A percentile compares a stretch with the other conserved stretches of the same genome.
Evolutionary conservation across 2,888 invertebrate species (phyloP).

Genomic region (Heliconius erato): DNA sequence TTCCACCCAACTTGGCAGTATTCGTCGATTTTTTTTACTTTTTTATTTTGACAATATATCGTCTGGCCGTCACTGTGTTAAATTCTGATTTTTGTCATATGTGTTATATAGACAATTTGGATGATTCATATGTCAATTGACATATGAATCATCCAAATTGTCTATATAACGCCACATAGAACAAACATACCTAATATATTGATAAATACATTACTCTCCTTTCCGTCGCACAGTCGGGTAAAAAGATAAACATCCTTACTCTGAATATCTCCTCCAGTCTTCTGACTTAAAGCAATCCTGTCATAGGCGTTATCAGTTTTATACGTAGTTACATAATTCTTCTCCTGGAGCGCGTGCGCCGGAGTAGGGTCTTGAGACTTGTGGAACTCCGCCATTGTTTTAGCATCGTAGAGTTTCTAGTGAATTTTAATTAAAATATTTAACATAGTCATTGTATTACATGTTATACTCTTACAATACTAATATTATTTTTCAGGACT

Average conservation of each 20-base stretch:
- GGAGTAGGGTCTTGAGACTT: slow-evolving; percentile 63
- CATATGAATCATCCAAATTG: no score
- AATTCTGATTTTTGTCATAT: no score
- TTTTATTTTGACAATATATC: no score
- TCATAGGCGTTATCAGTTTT: slow-evolving; percentile 73
- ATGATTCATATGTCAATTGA: no score
- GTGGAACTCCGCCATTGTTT: slow-evolving; percentile 72
- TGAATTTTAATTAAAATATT: neutral
- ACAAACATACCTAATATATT: no score
- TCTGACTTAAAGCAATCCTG: slow-evolving; percentile 74
- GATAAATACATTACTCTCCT: no score
- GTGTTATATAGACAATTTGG: no score
- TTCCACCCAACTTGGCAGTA: no score
- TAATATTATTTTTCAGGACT: neutral
- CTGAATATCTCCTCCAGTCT: slow-evolving; percentile 71
- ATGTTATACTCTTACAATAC: neutral
- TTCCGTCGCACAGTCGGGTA: no score
- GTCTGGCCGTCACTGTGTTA: no score
- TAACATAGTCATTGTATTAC: neutral
- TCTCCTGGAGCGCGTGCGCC: slow-evolving; percentile 65
- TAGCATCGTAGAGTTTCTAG: slow-evolving; percentile 76
- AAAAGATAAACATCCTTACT: slow-evolving; percentile 59
- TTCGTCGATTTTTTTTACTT: no score
- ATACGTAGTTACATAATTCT: slow-evolving; percentile 68
- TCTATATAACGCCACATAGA: no score